Conservation (phyloP, 2,113 vertebrate species). For the Rhea pennata region DNA sequence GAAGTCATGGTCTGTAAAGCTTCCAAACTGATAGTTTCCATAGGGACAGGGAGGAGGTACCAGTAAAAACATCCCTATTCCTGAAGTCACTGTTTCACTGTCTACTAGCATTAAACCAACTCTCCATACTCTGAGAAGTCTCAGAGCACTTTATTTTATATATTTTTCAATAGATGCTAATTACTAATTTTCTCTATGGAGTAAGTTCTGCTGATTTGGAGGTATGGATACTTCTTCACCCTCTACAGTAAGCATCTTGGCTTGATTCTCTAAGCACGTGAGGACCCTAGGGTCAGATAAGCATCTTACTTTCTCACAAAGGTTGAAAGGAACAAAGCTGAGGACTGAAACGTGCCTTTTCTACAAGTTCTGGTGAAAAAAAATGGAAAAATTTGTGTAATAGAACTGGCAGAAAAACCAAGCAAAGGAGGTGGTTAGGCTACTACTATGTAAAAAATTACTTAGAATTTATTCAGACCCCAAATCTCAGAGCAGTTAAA, state of each 20-base stretch:
- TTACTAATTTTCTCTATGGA: neutral
- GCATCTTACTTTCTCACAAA: neutral
- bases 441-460: neutral
- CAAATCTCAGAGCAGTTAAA: neutral
- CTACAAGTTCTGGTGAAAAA: neutral
- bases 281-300: neutral
- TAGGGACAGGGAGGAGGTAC: neutral
- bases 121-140: neutral
- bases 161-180: neutral
- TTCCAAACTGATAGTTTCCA: neutral
- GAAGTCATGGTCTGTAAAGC: neutral
- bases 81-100: neutral
- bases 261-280: neutral
- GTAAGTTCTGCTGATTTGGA: neutral
- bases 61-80: neutral
- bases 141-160: accelerated
- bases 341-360: neutral
- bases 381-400: neutral
- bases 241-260: neutral
- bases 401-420: neutral
- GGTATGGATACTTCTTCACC: neutral
- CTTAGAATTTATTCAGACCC: neutral
- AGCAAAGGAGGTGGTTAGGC: neutral
- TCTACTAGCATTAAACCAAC: neutral
- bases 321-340: neutral